These are phyloP conservation scores for Tolypeutes matacus DNA, from an alignment of 2,797 vertebrate species.

Conservation along the genomic window DNA sequence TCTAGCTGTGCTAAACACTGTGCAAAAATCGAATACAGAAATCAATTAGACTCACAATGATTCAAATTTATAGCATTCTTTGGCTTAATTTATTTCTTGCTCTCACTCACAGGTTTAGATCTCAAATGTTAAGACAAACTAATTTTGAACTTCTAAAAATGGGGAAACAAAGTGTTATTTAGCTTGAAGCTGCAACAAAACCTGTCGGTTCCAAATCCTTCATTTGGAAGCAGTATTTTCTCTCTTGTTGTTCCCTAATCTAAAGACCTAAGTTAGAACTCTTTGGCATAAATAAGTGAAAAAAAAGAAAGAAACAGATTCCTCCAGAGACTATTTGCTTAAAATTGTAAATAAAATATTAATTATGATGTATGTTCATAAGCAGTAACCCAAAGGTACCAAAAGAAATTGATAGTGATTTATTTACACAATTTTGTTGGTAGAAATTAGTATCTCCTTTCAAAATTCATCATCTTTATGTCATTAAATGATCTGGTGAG, in stretches of 20 bases:
- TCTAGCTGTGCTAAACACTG: not conserved
- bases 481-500: not conserved
- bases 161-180: not conserved
- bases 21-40: not conserved
- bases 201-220: not conserved
- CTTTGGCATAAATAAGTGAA: not conserved
- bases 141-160: constrained; percentile 34
- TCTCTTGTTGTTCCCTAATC: not conserved
- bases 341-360: constrained; percentile 37
- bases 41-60: not conserved
- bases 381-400: not conserved
- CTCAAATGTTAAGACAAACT: not conserved
- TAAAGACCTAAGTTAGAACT: not conserved
- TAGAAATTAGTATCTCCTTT: not conserved
- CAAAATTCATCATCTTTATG: not conserved
- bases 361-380: not conserved
- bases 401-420: not conserved
- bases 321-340: not conserved
- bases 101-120: not conserved
- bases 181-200: not conserved
- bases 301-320: not conserved
- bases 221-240: not conserved
- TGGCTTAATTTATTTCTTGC: constrained; percentile 21
- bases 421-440: not conserved
- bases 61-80: constrained; percentile 30